phyloP scores from a whole-genome alignment of 2,113 vertebrate species.

The mouse (Mus musculus) region GRCm39 chr19:33019501-33020000 shows the following conservation, averaged over 20 bases:
- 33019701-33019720: neutral
- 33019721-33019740: neutral
- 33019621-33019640: neutral
- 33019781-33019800: neutral
- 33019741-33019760: neutral
- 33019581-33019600: neutral
- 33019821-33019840: neutral
- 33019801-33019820: neutral
- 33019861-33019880: too few relatives aligned
- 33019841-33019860: neutral
- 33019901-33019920: too few relatives aligned
- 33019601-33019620: neutral
- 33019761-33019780: neutral
- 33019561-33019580: neutral
- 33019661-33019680: neutral
- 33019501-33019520: neutral
- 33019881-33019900: neutral
- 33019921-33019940: too few relatives aligned
- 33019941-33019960: neutral
- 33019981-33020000: neutral
- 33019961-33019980: neutral
- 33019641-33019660: too few relatives aligned
- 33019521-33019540: neutral
- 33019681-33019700: neutral
- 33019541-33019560: neutral